Percentiles rank a stretch among this genome's conserved stretches.
Evolutionary conservation across 1,140 invertebrate species (phyloP).

Genomic region (Reticulitermes speratus): DNA sequence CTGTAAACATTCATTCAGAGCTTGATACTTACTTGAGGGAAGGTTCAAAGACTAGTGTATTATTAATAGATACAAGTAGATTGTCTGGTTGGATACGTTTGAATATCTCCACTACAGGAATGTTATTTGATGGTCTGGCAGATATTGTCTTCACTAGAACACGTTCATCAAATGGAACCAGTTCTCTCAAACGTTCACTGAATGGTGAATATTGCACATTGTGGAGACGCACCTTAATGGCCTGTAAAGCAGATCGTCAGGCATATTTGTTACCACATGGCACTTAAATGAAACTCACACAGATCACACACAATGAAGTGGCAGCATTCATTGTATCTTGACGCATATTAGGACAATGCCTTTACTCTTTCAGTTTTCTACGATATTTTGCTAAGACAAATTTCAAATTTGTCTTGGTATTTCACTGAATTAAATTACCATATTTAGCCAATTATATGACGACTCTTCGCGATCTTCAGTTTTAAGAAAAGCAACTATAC

Average conservation of each 20-base stretch:
- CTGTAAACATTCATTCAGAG: background rate
- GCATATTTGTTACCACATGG: slow-evolving; percentile 17
- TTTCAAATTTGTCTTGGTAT: too few species aligned
- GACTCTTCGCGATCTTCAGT: too few species aligned
- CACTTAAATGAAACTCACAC: background rate
- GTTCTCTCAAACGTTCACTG: slow-evolving; percentile 44
- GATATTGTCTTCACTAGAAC: slow-evolving; percentile 47
- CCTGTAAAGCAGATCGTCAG: slow-evolving; percentile 43
- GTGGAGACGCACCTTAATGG: slow-evolving; percentile 53
- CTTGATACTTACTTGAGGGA: slow-evolving; percentile 26
- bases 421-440: too few species aligned
- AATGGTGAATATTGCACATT: slow-evolving; percentile 50
- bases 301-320: background rate
- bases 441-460: too few species aligned
- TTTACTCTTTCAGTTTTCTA: too few species aligned
- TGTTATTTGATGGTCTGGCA: slow-evolving; percentile 32
- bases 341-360: too few species aligned
- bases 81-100: slow-evolving; percentile 55
- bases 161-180: slow-evolving; percentile 49
- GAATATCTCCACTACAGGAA: slow-evolving; percentile 59
- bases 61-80: slow-evolving; percentile 61
- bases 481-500: too few species aligned
- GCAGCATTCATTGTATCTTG: too few species aligned
- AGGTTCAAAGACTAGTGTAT: slow-evolving; percentile 53
- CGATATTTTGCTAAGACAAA: too few species aligned